Base-by-base conservation (phyloP, 2,888 invertebrate species). In the Argyresthia goedartella region DNA sequence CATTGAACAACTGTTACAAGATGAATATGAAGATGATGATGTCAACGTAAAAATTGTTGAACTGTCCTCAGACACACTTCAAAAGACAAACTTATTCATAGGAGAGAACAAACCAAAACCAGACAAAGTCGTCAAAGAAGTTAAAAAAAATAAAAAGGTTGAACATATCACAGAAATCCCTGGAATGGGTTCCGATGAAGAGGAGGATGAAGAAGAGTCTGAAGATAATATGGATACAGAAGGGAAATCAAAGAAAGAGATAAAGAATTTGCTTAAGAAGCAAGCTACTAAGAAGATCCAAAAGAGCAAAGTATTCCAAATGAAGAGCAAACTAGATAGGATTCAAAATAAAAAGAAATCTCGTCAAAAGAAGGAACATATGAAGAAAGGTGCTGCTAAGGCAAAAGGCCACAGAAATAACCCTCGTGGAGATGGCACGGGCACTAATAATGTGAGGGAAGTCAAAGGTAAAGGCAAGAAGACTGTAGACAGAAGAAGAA, bases 41-140 rank as follows among this genome's bases (percentile, higher is more conserved):
- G 93, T 93, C 0, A 92, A 91, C 58, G 93, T 95, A 0, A 93
- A 92, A 82, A 91, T 95, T 55, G 88, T 92, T 0, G 93, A 95
- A 68, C 74, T 95, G 8, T 91, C 93, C 14, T 81, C 92, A 42
- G 90, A 90, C 54, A 91, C 92, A 51, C 76, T 94, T 44, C 90
- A 92, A n/a, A 88, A 91, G 54, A 89, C 89, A 65, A 90, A 90
- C 60, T 89, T 92, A 64, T 91, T 92, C 71, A 92, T 95, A 55
- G 94, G 94, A 8, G 88, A 89, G 53, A 94, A 94, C 69, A 88
- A 81, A 65, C 88, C 88, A 35, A 76, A 70, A 59, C 60, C 54
- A 56, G 59, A 59, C 52, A 55, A 11, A 60, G 56, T 55, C 33
- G 55, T 55, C n/a, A 46, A 43, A 47, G 56, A 55, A 52, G 62